phyloP scores from a whole-genome alignment of 1,140 invertebrate species.

The Drosophila cardini region DNA sequence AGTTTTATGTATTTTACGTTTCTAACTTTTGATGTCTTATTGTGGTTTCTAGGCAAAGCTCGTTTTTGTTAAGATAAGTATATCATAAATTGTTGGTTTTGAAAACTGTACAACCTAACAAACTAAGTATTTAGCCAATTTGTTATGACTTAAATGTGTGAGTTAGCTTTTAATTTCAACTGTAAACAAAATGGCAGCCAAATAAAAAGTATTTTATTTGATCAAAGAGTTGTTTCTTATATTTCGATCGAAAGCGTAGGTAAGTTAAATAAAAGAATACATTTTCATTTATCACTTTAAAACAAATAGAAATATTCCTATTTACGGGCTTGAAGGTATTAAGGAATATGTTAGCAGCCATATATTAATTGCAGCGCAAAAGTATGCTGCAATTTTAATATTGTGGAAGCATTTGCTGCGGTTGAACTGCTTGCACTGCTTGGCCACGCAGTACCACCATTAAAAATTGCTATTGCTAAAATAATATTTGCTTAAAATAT shows the following conservation, averaged over 20 bases:
- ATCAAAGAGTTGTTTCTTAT: constrained; percentile 9
- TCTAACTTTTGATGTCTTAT: constrained; percentile 27
- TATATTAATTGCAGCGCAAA: too few relatives aligned
- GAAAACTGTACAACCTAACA: constrained; percentile 56
- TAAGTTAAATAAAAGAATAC: background rate
- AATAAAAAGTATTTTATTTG: constrained; percentile 71
- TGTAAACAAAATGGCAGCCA: constrained; percentile 54
- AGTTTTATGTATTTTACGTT: background rate
- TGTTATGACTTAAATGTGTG: constrained; percentile 33
- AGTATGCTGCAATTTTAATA: too few relatives aligned
- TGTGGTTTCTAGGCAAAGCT: constrained; percentile 63
- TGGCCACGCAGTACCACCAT: too few relatives aligned
- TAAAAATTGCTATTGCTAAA: too few relatives aligned
- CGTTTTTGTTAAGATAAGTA: constrained; percentile 50
- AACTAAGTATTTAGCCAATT: constrained; percentile 53
- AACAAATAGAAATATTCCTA: too few relatives aligned
- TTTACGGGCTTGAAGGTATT: too few relatives aligned
- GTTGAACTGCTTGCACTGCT: too few relatives aligned
- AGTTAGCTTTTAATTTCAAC: constrained; percentile 55
- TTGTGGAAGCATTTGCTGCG: too few relatives aligned
- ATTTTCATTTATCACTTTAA: too few relatives aligned
- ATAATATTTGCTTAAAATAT: too few relatives aligned
- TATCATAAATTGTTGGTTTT: constrained; percentile 54
- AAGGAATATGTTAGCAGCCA: too few relatives aligned
- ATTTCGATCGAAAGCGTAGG: background rate